Conservation (phyloP, 2,797 vertebrate genomes). For the Microhierax caerulescens region DNA sequence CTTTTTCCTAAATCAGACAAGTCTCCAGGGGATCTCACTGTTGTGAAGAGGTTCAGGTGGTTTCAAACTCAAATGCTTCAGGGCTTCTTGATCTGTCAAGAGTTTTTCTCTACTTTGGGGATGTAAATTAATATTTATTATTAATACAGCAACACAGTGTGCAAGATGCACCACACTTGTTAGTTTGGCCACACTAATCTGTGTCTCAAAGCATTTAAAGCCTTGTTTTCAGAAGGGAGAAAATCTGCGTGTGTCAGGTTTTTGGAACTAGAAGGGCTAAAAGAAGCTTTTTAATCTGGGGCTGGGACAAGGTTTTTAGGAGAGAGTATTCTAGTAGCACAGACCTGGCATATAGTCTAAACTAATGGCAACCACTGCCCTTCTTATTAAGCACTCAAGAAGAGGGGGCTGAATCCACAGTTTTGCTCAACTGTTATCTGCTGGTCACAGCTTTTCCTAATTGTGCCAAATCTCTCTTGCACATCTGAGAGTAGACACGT, state of each 20-base stretch:
- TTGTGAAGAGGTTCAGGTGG: background rate
- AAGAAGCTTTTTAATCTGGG: background rate
- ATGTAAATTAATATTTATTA: slow-evolving; percentile 5
- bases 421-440: background rate
- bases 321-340: background rate
- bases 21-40: background rate
- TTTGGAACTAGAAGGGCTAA: background rate
- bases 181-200: background rate
- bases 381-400: background rate
- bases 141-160: background rate
- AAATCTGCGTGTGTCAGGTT: background rate
- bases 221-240: background rate
- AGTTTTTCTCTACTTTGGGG: background rate
- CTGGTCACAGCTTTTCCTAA: background rate
- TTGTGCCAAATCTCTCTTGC: background rate
- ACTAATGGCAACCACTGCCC: background rate
- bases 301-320: background rate
- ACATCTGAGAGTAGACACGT: background rate
- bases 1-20: background rate
- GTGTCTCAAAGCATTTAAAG: background rate
- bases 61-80: slow-evolving; percentile 18
- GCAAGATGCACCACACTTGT: background rate
- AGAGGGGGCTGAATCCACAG: background rate
- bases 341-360: background rate
- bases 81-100: background rate